These are phyloP conservation scores for Ptyas mucosa DNA, from an alignment of 2,113 vertebrate species.

Conservation along the genomic window DNA sequence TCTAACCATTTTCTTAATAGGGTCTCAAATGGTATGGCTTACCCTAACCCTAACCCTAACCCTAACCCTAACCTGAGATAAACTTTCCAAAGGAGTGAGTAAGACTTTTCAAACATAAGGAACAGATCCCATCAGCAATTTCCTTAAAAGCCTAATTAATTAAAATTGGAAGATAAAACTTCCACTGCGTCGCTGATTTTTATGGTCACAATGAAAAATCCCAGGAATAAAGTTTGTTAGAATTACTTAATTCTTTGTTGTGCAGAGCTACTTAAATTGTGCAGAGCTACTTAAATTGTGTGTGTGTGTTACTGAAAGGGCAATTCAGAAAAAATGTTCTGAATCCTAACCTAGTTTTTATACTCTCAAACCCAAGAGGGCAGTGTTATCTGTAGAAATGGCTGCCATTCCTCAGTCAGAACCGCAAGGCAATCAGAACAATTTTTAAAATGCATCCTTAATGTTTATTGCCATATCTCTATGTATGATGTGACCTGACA, in stretches of 20 bases:
- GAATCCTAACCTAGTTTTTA: slow-evolving; percentile 28
- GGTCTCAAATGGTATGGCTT: background rate
- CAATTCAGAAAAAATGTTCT: background rate
- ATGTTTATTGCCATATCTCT: background rate
- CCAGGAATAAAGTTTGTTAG: slow-evolving; percentile 20
- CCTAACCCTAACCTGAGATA: background rate
- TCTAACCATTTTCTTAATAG: background rate
- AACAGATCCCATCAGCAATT: background rate
- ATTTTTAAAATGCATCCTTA: background rate
- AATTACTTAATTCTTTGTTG: no score
- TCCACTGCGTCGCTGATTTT: background rate
- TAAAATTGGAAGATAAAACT: background rate
- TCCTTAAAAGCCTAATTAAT: background rate
- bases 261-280: background rate
- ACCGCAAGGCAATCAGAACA: accelerated
- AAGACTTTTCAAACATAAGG: background rate
- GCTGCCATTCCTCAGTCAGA: background rate
- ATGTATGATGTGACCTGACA: background rate
- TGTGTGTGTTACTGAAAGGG: background rate
- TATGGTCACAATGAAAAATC: background rate
- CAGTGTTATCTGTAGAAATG: slow-evolving; percentile 42
- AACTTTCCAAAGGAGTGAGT: background rate
- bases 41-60: no score
- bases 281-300: background rate
- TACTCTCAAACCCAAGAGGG: slow-evolving; percentile 47